Conservation (phyloP, 1,140 invertebrate species). For the Diuraphis noxia region DNA sequence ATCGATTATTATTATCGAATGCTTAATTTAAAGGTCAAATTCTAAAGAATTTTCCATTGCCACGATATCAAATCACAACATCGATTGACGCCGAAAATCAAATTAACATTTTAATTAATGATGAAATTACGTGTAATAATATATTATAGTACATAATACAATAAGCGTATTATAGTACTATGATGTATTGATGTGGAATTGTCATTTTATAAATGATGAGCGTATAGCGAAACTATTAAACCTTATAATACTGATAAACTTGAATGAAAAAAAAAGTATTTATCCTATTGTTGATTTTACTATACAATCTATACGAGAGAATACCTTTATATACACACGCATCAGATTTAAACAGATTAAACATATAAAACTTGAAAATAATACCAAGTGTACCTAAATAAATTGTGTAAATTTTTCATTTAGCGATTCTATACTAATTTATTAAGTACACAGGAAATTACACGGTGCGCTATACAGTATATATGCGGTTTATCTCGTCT, state of each 20-base stretch:
- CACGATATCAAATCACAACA: background rate
- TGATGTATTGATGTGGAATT: background rate
- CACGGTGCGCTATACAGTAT: background rate
- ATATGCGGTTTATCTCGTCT: background rate
- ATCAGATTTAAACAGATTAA: background rate
- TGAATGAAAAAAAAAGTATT: background rate
- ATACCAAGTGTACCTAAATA: too few relatives aligned
- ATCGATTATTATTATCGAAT: background rate
- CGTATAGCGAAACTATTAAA: background rate
- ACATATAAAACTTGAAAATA: background rate
- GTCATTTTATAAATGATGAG: background rate
- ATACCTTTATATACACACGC: background rate
- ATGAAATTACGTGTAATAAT: too few relatives aligned
- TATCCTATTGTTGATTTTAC: background rate
- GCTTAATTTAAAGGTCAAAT: background rate
- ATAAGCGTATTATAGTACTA: background rate
- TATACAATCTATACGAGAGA: background rate
- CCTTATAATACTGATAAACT: background rate
- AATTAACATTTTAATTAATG: too few relatives aligned
- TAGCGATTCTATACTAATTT: background rate
- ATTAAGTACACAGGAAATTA: background rate
- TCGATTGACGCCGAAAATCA: background rate
- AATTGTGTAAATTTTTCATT: too few relatives aligned
- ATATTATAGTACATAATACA: background rate
- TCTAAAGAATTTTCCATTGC: background rate